Conservation (phyloP, 35 echinoderm and acorn worm species). For the Lytechinus variegatus region DNA sequence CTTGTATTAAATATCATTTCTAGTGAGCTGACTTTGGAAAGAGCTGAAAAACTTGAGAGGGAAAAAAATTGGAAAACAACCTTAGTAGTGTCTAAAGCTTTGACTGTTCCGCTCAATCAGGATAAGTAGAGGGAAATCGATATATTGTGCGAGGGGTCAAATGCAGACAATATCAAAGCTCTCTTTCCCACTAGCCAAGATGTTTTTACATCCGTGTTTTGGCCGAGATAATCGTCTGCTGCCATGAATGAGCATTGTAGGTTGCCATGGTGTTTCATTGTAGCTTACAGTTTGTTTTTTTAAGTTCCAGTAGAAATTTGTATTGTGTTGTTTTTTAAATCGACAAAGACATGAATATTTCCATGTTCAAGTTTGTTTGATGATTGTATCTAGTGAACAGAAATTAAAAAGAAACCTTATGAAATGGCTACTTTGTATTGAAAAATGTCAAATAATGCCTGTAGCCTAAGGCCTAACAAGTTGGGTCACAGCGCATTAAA, state of each 20-base stretch:
- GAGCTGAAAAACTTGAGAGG: neutral
- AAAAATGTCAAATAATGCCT: too few species aligned
- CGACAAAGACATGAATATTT: too few species aligned
- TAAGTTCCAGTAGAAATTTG: neutral
- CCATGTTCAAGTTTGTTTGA: too few species aligned
- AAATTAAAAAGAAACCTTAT: too few species aligned
- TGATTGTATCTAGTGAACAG: too few species aligned
- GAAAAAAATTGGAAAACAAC: constrained; percentile 2
- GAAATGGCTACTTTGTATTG: too few species aligned
- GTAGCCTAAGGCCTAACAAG: too few species aligned
- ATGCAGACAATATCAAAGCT: neutral
- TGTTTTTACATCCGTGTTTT: neutral
- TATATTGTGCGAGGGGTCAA: neutral
- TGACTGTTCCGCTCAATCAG: neutral
- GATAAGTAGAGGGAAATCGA: neutral
- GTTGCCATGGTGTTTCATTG: neutral
- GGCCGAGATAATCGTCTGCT: neutral
- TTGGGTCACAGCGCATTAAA: too few species aligned
- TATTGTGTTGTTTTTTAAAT: too few species aligned
- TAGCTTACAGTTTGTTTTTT: neutral
- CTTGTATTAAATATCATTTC: neutral
- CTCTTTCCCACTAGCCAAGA: neutral
- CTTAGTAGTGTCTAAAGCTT: neutral
- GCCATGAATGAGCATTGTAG: neutral
- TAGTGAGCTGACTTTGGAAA: neutral